Conservation (phyloP, 2,888 invertebrate genomes). For the Candidula unifasciata region DNA sequence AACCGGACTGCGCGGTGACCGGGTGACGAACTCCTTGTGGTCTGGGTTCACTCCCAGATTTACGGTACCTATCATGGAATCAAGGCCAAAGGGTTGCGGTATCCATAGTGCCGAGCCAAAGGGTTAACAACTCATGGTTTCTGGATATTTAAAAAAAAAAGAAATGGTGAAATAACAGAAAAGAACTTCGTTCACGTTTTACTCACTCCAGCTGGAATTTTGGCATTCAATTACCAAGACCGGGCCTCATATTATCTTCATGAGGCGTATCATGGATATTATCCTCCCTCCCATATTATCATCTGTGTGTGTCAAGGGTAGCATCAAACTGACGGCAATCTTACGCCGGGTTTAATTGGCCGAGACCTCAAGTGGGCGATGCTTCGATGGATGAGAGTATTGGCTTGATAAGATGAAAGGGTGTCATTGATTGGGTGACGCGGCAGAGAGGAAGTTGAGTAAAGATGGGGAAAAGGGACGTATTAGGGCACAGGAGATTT, state of each 20-base stretch:
- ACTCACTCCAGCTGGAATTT: slow-evolving; percentile 2
- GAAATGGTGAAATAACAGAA: no score
- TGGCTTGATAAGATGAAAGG: slow-evolving; percentile 24
- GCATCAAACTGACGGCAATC: slow-evolving; percentile 32
- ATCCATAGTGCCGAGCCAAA: no score
- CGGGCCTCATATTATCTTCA: slow-evolving; percentile 9
- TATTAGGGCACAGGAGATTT: no score
- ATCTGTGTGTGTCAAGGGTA: neutral
- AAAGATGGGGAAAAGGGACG: neutral
- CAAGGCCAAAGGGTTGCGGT: no score
- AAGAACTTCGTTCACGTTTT: neutral
- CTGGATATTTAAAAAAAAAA: no score
- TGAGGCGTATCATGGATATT: slow-evolving; percentile 11
- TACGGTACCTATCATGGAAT: no score
- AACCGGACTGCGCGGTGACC: no score
- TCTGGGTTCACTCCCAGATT: no score
- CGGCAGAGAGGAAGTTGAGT: neutral
- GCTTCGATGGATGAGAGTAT: neutral
- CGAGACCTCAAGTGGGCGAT: slow-evolving; percentile 42
- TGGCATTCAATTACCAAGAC: slow-evolving; percentile 32
- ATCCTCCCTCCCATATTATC: neutral
- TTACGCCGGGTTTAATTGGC: slow-evolving; percentile 42
- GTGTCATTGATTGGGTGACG: slow-evolving; percentile 33
- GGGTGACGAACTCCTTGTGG: no score
- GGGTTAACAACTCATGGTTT: no score